Evolutionary conservation across 92 coral and sea anemone species (phyloP).

Genomic region (Umimayanthus chanpuru): DNA sequence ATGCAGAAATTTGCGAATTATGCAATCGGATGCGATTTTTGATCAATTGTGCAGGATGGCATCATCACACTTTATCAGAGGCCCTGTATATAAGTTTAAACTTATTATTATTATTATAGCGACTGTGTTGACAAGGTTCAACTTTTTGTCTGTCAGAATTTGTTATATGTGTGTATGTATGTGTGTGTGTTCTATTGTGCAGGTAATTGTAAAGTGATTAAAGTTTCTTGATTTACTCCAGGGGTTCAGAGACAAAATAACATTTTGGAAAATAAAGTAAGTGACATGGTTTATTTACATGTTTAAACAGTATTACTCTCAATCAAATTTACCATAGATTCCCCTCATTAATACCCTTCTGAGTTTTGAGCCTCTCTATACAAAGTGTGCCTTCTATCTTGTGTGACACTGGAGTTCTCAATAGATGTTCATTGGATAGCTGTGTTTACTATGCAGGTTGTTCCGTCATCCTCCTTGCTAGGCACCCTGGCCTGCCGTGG

Average conservation of each 20-base stretch:
- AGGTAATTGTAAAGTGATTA: background rate
- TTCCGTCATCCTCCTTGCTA: constrained; percentile 62
- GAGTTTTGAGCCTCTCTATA: too few species aligned
- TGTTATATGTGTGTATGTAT: background rate
- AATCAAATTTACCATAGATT: background rate
- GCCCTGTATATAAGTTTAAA: too few species aligned
- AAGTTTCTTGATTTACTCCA: constrained; percentile 13
- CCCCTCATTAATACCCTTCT: background rate
- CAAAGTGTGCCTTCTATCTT: too few species aligned
- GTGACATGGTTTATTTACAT: background rate
- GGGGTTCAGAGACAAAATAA: constrained; percentile 73
- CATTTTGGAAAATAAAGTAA: constrained; percentile 69
- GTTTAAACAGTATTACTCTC: too few species aligned
- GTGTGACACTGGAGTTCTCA: background rate
- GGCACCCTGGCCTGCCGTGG: constrained; percentile 84
- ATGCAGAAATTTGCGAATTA: too few species aligned
- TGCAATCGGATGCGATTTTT: too few species aligned
- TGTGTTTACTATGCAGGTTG: constrained; percentile 41
- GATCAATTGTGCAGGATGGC: too few species aligned
- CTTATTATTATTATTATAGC: too few species aligned
- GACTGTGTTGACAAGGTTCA: background rate
- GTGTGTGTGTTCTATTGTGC: background rate
- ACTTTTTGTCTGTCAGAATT: background rate
- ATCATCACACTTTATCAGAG: too few species aligned
- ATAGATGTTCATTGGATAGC: background rate